These are phyloP conservation scores for Ctenosaura bakeri DNA, from an alignment of 2,797 vertebrate genomes.

Conservation along the genomic window DNA sequence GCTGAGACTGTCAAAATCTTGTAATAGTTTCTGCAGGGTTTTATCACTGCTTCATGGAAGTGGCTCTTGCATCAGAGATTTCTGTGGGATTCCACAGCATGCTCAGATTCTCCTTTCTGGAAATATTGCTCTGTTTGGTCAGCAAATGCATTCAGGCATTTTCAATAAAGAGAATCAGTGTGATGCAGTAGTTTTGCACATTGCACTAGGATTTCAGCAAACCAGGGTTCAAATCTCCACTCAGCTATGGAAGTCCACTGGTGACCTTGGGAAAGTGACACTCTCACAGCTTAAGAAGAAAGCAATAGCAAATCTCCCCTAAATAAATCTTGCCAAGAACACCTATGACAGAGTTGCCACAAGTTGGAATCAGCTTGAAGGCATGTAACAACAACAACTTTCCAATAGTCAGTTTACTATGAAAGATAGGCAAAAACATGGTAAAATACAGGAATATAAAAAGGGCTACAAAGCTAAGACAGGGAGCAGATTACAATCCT, in stretches of 20 bases:
- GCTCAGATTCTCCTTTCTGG: not conserved
- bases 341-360: no score
- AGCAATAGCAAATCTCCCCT: no score
- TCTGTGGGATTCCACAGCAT: slow-evolving; percentile 6
- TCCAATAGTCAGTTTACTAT: not conserved
- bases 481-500: not conserved
- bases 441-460: not conserved
- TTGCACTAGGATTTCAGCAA: no score
- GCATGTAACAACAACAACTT: no score
- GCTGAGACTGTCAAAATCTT: not conserved
- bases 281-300: no score
- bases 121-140: not conserved
- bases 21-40: slow-evolving; percentile 12
- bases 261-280: no score
- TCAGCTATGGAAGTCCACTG: no score
- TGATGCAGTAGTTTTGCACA: no score
- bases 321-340: no score
- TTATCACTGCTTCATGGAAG: not conserved
- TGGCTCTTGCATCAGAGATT: not conserved
- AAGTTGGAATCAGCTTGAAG: no score
- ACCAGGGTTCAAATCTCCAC: no score
- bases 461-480: not conserved
- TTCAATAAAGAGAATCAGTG: not conserved
- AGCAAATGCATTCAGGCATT: slow-evolving; percentile 1
- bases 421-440: not conserved